Conservation (phyloP, 2,113 vertebrate species). For the Ondatra zibethicus region DNA sequence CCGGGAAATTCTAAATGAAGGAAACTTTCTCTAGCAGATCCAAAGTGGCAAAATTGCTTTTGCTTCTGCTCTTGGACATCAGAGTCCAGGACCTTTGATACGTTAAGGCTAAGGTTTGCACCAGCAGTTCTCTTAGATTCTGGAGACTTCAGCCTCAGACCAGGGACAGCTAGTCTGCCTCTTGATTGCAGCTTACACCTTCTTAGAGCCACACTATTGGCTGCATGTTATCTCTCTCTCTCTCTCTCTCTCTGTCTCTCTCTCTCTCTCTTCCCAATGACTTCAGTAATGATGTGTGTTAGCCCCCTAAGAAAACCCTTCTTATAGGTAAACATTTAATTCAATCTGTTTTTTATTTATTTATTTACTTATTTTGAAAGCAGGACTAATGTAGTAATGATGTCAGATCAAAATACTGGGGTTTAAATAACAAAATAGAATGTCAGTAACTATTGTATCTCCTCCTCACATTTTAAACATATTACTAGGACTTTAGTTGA, state of each 20-base stretch:
- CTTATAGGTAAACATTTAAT: neutral
- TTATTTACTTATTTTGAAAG: neutral
- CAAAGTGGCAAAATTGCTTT: neutral
- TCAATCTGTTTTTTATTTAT: neutral
- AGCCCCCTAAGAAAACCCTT: neutral
- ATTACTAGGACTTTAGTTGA: neutral
- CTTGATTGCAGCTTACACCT: neutral
- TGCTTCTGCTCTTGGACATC: no score
- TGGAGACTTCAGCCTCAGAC: neutral
- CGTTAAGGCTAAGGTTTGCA: neutral
- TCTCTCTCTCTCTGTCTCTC: no score
- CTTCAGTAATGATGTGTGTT: neutral
- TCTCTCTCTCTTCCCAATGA: no score
- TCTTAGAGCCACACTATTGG: neutral
- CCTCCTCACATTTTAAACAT: neutral
- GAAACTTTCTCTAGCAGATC: neutral
- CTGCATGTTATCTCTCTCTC: no score
- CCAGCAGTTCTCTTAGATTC: rapidly evolving
- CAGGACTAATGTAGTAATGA: neutral
- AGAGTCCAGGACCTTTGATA: neutral
- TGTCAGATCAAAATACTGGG: neutral
- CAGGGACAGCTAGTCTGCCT: neutral
- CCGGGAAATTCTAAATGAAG: no score
- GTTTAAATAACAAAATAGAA: neutral
- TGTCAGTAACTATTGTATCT: neutral